Percentiles rank a stretch among this genome's conserved stretches.
phyloP scores from a whole-genome alignment of 2,113 vertebrate genomes.

The Cebidichthys violaceus region DNA sequence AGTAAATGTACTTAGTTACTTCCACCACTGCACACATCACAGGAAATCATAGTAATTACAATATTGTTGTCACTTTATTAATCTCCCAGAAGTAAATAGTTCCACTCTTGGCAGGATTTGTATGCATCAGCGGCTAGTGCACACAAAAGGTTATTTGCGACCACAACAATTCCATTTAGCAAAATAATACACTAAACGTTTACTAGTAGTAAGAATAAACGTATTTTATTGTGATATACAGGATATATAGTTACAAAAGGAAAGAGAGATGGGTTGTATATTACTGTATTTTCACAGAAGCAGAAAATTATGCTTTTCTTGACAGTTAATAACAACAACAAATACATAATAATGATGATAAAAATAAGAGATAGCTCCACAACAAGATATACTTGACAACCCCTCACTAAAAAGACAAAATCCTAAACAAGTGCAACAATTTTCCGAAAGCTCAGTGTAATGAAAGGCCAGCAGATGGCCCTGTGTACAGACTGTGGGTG shows the following conservation, averaged over 20 bases:
- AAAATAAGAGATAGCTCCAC: background rate
- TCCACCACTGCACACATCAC: background rate
- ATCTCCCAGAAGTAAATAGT: background rate
- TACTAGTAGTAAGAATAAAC: background rate
- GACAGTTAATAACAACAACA: background rate
- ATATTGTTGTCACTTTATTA: background rate
- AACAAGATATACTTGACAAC: background rate
- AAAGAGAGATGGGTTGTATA: background rate
- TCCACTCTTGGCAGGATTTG: background rate
- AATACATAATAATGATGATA: background rate
- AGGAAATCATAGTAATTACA: background rate
- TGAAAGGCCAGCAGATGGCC: conserved; percentile 58
- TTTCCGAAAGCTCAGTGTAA: background rate
- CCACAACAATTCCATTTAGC: background rate
- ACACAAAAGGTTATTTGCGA: background rate
- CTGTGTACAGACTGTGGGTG: background rate
- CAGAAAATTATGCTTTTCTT: background rate
- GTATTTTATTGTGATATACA: background rate
- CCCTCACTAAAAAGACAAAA: background rate
- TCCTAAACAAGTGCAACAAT: background rate
- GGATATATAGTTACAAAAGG: background rate
- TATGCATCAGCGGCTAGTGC: background rate
- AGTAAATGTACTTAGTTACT: background rate
- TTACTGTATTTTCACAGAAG: background rate
- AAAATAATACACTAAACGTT: background rate